Evolutionary conservation across 2,888 invertebrate species (phyloP).

Genomic region (Melanargia galathea): DNA sequence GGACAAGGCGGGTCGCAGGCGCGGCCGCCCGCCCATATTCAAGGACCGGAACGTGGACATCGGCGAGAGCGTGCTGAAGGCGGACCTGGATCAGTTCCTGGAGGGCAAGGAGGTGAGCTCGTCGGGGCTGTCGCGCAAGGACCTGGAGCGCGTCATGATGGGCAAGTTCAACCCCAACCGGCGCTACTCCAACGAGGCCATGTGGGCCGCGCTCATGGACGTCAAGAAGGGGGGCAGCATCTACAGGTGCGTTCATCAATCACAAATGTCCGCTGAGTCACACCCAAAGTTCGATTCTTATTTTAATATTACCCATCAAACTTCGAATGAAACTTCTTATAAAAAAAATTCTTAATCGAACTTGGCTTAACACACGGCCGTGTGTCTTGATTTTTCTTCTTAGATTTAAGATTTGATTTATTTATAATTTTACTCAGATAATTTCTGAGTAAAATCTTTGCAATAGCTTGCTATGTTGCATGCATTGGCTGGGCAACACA

Average conservation of each 20-base stretch:
- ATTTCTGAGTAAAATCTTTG: no score
- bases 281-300: no score
- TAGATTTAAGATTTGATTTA: no score
- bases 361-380: no score
- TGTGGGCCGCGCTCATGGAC: conserved; percentile 83
- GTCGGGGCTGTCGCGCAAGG: conserved; percentile 74
- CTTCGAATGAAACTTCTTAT: no score
- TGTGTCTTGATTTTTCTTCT: no score
- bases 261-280: no score
- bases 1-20: conserved; percentile 62
- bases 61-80: conserved; percentile 72
- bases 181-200: conserved; percentile 77
- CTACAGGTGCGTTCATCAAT: conserved; percentile 75
- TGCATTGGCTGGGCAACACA: no score
- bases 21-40: conserved; percentile 73
- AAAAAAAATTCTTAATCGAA: no score
- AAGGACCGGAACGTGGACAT: conserved; percentile 74
- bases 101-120: conserved; percentile 78
- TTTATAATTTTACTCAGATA: no score
- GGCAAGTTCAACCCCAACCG: conserved; percentile 79
- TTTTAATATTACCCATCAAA: no score
- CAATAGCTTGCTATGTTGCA: no score
- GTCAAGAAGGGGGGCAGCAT: conserved; percentile 84
- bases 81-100: conserved; percentile 76
- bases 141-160: conserved; percentile 78